Evolutionary conservation across 2,888 invertebrate species (phyloP).

Genomic region (Acanthococcus lagerstroemiae): DNA sequence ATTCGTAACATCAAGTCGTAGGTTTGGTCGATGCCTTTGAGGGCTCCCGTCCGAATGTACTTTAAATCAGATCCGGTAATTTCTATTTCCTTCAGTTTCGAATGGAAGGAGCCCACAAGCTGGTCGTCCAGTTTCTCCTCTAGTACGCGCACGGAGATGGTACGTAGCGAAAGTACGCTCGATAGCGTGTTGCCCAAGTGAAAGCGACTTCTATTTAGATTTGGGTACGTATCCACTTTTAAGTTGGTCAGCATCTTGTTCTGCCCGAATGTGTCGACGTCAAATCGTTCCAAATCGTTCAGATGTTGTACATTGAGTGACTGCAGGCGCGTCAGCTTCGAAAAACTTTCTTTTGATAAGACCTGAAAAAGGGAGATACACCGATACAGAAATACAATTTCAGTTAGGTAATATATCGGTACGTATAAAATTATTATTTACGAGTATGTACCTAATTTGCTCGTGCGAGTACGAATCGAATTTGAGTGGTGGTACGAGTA

Average conservation of each 20-base stretch:
- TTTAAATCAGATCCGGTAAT: constrained; percentile 66
- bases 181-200: constrained; percentile 61
- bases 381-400: no score
- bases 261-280: constrained; percentile 62
- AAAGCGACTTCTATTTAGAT: constrained; percentile 50
- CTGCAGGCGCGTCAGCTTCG: constrained; percentile 59
- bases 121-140: constrained; percentile 65
- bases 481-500: no score
- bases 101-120: constrained; percentile 63
- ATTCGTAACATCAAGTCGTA: constrained; percentile 45
- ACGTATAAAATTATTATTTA: no score
- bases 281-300: constrained; percentile 60
- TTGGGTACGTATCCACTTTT: constrained; percentile 63
- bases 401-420: no score
- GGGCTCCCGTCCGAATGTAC: constrained; percentile 45
- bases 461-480: no score
- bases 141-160: constrained; percentile 63
- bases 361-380: constrained; percentile 45
- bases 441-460: no score
- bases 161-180: constrained; percentile 61
- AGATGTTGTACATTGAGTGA: constrained; percentile 65
- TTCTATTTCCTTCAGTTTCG: constrained; percentile 64
- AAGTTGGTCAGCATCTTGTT: constrained; percentile 60
- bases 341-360: constrained; percentile 60
- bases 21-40: constrained; percentile 50